Evolutionary conservation across 1,140 invertebrate species (phyloP), one percentile per base, ranked within the genome.

Genomic region (Drosophila truncata): DNA sequence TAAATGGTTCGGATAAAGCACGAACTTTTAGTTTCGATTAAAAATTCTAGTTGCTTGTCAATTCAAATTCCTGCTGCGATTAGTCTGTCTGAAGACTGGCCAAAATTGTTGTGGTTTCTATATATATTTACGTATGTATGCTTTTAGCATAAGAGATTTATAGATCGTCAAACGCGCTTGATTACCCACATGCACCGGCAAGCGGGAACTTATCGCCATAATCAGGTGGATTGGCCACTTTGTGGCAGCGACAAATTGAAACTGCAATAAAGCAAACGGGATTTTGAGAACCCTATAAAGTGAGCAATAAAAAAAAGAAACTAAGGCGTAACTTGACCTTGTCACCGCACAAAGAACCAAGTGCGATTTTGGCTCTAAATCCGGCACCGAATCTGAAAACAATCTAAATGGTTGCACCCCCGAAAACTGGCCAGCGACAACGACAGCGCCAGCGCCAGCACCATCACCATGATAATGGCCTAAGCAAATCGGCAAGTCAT

Each of bases 401-500:
- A 44, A 46, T 72, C 54, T 60, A 72, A 72, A 72, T 25, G 69
- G 35, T 72, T 72, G 69, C 69, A 72, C 42, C 67, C 69, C 42
- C 66, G 14, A 59, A 59, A 71, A 71, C 35, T 69, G 69, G 41
- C 50, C 42, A 46, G 31, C 62, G 25, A 18, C 18, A 44, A 14
- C 23, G 1, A 14, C 46, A 47, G 18, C 69, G 23, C 37, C 62
- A 44, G 23, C 23, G 1, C 23, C 46, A 47, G 18, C 69, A 29
- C 37, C 62, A 49, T 59, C 69, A 71, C 31, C 66, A 54, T 58
- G 69, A 72, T 72, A 72, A 72, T 72, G 35, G 69, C 67, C 52
- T 39, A 72, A 60, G 18, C 70, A 60, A 73, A 76, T 76, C 52
- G 72, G 37, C 77, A 61, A 83, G 82, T 83, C 81, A 83, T 72